Evolutionary conservation across 2,113 vertebrate genomes (phyloP).

Genomic region (Tachuris rubrigastra): DNA sequence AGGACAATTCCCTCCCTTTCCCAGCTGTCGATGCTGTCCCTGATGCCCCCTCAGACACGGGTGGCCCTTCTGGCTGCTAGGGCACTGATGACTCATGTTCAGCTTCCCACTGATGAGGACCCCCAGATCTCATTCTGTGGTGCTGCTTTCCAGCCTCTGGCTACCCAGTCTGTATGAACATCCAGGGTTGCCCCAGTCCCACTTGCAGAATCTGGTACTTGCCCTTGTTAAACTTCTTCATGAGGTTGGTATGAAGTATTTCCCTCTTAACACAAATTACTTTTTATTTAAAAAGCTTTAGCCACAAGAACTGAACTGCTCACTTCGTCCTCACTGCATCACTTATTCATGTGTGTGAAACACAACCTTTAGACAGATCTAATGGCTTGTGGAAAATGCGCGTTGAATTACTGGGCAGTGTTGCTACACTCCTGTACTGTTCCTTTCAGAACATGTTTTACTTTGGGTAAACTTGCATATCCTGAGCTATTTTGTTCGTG

Average conservation of each 20-base stretch:
- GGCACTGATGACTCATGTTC: neutral
- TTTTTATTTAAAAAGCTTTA: neutral
- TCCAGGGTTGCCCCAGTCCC: neutral
- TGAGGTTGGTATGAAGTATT: neutral
- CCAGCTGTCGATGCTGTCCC: accelerated
- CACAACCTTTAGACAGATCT: slow-evolving; percentile 47
- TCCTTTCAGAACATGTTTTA: slow-evolving; percentile 35
- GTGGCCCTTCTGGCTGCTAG: neutral
- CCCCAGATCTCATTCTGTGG: neutral
- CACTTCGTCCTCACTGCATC: neutral
- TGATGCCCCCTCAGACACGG: accelerated
- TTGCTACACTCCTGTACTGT: neutral
- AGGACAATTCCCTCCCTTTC: neutral
- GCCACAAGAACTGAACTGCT: neutral
- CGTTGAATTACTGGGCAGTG: slow-evolving; percentile 55
- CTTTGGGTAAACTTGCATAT: slow-evolving; percentile 32
- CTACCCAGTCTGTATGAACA: neutral
- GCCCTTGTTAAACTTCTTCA: neutral
- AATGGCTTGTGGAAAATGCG: slow-evolving; percentile 65
- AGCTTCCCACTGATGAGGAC: accelerated
- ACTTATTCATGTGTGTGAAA: slow-evolving; percentile 56
- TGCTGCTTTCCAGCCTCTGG: neutral
- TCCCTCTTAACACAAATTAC: neutral
- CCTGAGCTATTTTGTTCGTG: slow-evolving; percentile 62
- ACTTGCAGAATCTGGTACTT: neutral